Evolutionary conservation across 2,797 vertebrate genomes (phyloP), one percentile per base, ranked within the genome.

Genomic region (Lepus oiostolus): DNA sequence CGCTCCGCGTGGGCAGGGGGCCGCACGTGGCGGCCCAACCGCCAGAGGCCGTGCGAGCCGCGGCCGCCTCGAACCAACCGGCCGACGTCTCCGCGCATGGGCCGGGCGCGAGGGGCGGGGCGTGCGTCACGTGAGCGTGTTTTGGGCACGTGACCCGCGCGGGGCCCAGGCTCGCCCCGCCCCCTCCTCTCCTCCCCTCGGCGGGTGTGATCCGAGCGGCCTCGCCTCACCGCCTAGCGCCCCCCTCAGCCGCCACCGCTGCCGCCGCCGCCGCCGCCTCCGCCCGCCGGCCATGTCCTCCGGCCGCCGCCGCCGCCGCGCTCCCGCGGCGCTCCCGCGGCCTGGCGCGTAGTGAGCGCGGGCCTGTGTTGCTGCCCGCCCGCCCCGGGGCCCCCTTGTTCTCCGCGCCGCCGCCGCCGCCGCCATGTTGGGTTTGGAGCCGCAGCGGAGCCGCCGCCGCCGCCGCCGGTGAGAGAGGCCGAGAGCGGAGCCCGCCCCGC

Each of bases 341-440:
- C 94, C 91, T 87, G 52, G 93, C 87, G 81, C 96, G 86, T 93
- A 83, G 38, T 97, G 94, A 97, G 92, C 93, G 93, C 96, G 81
- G 84, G 96, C 83, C 95, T 81, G 74, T 50, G 42, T 60, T n/a
- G 89, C 92, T 62, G 92, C 76, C 85, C 90, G 80, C 91, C 93
- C 97, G 96, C 95, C 91, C 93, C 92, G 72, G 97, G 97, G 96
- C 93, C 91, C 96, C 96, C 95, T 96, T 95, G 97, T 96, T 97
- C 93, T 98, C 93, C 86, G 94, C 74, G 96, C 95, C 96, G 90
- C 97, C 94, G 97, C 93, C 81, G 95, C 94, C 96, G 98, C 97
- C 98, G 98, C 98, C 98, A 98, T 98, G 98, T 98, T 98, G 98
- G 98, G 98, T 98, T 97, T 93, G 93, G 98, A 98, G 97, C 97